Percentiles rank a stretch among this genome's conserved stretches.
phyloP scores from a whole-genome alignment of 92 coral and sea anemone genomes.

The Epizoanthus fatuus region DNA sequence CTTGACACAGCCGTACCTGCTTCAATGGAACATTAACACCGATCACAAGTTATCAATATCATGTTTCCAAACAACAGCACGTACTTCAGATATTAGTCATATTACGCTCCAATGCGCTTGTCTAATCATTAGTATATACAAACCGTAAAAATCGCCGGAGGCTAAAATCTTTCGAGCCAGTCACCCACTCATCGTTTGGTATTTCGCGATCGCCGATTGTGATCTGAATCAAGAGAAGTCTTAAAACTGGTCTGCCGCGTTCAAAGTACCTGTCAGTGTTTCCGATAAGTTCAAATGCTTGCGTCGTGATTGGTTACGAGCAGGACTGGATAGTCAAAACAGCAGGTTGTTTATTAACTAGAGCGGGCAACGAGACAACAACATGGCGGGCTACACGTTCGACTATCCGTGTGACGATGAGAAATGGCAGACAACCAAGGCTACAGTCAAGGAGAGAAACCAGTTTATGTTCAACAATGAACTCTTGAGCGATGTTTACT shows the following conservation, averaged over 20 bases:
- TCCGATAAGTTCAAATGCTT: background rate
- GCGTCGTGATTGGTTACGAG: slow-evolving; percentile 16
- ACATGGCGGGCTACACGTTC: slow-evolving; percentile 76
- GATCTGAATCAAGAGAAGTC: no score
- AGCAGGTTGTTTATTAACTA: slow-evolving; percentile 23
- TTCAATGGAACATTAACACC: no score
- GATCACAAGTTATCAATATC: no score
- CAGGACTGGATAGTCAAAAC: background rate
- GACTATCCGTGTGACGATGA: slow-evolving; percentile 52
- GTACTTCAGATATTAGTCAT: no score
- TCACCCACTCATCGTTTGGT: background rate
- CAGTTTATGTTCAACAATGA: slow-evolving; percentile 87
- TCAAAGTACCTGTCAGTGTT: slow-evolving; percentile 6
- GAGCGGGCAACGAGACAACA: background rate
- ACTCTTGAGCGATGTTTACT: slow-evolving; percentile 79
- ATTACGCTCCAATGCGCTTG: no score
- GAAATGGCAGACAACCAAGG: slow-evolving; percentile 85
- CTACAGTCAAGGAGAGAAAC: slow-evolving; percentile 77
- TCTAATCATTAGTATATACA: no score
- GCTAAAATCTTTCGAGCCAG: no score
- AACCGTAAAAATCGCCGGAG: no score
- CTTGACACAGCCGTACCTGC: no score
- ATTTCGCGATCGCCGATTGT: no score
- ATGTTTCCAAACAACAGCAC: no score
- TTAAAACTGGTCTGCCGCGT: background rate